Base-by-base conservation (phyloP, 2,797 vertebrate genomes). In the Hybognathus amarus region DNA sequence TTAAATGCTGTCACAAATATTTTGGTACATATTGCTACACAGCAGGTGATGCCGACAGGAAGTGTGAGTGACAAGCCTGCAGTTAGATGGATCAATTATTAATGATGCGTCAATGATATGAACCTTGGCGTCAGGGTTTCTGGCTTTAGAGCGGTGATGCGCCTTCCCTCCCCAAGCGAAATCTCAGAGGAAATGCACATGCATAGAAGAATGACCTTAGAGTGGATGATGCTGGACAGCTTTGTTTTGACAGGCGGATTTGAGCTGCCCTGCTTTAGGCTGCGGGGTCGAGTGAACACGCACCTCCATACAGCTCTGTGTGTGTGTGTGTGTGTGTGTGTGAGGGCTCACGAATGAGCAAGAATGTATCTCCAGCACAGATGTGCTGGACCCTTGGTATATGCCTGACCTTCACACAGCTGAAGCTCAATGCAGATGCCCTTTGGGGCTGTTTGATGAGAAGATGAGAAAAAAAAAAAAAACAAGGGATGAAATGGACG, bases 391-490 rank as follows among this genome's bases (percentile, higher is more conserved):
- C 82, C 64, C 74, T 78, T 76, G 54, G 75, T 61, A 77, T 70
- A 78, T 47, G 22, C 40, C 82, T 83, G 82, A 83, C 82, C 82
- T 83, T 83, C 82, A 83, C 75, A 47, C 54, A 47, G 82, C 82
- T 63, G 54, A 83, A 70, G 75, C 82, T 77, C 73, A 36, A 83
- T 5, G 75, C 12, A 1, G 54, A 64, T 83, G 82, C 82, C 82
- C 82, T 83, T 83, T 83, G 82, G 75, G 82, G 67, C 42, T 78
- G 74, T 83, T 83, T 83, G 75, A 83, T 83, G 82, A 71, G 82
- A 77, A 63, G 82, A 83, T 78, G 80, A 66, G 82, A 63, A 50
- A 71, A 68, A 56, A 77, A 67, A 54, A 77, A 78, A 83, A 77
- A 78, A 83, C 54, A 71, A 83, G 82, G 75, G 75, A 78, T 83